Conservation (phyloP, 2,888 invertebrate species). For the Phortica okadai region DNA sequence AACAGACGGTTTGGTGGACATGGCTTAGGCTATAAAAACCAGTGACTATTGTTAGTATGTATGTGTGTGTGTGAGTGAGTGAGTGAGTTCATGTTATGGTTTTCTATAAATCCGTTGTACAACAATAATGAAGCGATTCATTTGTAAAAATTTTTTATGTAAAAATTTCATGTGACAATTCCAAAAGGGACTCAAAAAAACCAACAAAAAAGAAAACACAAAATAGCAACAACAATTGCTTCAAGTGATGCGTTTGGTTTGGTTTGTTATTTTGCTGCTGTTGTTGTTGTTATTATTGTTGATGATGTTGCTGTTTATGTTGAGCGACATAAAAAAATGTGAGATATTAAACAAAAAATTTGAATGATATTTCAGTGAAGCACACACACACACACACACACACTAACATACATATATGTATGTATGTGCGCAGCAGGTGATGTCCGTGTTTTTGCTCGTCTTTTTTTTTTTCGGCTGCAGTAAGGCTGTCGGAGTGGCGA, state of each 20-base stretch:
- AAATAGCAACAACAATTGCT: background rate
- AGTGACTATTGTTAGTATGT: background rate
- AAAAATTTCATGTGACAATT: background rate
- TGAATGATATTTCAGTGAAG: background rate
- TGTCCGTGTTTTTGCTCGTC: too few relatives aligned
- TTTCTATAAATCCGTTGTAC: background rate
- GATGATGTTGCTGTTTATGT: conserved; percentile 7
- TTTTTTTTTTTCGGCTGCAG: background rate
- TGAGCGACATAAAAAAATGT: background rate
- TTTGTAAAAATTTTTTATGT: background rate
- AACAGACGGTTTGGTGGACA: background rate
- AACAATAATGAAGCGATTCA: conserved; percentile 20
- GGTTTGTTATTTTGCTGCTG: conserved; percentile 37
- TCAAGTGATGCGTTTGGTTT: conserved; percentile 44
- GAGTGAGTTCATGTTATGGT: background rate
- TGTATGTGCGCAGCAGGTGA: too few relatives aligned
- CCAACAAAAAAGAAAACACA: background rate
- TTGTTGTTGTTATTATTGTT: conserved; percentile 1
- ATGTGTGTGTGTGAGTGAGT: background rate
- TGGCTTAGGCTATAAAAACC: background rate
- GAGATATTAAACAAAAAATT: background rate
- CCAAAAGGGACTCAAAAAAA: background rate
- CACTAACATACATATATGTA: conserved; percentile 4
- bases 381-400: conserved; percentile 27
- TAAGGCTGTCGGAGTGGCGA: background rate